Evolutionary conservation across 2,113 vertebrate species (phyloP).

Genomic region (Eurypyga helias): DNA sequence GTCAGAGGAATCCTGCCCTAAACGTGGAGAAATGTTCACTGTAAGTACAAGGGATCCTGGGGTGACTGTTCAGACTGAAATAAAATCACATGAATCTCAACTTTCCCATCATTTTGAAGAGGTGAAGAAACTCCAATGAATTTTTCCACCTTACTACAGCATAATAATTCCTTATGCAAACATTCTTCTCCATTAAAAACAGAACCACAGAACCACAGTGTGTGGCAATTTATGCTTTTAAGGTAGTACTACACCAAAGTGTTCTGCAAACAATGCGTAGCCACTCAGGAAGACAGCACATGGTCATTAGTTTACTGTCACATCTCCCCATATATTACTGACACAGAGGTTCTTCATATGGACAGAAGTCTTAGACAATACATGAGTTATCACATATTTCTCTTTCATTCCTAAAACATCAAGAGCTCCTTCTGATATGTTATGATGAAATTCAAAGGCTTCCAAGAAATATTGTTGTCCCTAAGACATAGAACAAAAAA

Average conservation of each 20-base stretch:
- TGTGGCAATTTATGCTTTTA: neutral
- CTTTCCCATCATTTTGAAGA: neutral
- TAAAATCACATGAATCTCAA: neutral
- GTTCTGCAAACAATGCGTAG: neutral
- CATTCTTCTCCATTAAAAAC: neutral
- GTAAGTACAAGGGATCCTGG: neutral
- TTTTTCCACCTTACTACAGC: neutral
- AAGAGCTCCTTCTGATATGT: neutral
- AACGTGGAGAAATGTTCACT: neutral
- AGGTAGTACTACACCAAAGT: neutral
- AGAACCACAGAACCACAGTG: neutral
- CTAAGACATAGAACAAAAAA: neutral
- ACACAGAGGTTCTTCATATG: neutral
- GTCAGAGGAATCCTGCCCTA: conserved; percentile 19
- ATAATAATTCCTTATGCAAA: neutral
- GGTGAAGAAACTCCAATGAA: neutral
- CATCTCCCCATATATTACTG: neutral
- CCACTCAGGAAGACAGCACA: neutral
- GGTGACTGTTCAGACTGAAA: neutral
- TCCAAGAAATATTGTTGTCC: neutral
- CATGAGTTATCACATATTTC: neutral
- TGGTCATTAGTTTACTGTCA: neutral
- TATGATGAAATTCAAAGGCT: neutral
- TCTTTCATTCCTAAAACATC: neutral
- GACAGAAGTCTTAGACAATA: neutral